phyloP scores from a whole-genome alignment of 1,140 invertebrate species.

The Hydropsyche tenuis region DNA sequence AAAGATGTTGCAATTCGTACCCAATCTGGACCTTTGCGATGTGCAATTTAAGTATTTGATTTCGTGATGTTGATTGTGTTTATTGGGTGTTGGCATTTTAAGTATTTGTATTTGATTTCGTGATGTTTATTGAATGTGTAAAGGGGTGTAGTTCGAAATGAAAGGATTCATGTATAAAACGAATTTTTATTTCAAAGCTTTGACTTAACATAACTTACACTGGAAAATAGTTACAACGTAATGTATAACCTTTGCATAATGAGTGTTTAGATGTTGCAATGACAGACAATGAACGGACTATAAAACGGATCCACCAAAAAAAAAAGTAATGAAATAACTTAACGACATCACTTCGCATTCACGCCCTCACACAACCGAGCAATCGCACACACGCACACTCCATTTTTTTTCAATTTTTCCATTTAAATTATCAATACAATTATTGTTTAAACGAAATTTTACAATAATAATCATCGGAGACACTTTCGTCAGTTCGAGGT shows the following conservation, averaged over 20 bases:
- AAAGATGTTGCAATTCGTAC: too few species aligned
- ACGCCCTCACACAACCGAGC: conserved; percentile 44
- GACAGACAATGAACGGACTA: conserved; percentile 35
- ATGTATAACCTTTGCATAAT: conserved; percentile 34
- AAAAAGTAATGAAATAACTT: conserved; percentile 3
- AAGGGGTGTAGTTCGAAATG: conserved; percentile 19
- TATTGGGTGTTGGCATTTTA: too few species aligned
- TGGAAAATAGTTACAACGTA: conserved; percentile 43
- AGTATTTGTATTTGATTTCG: too few species aligned
- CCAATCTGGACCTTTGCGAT: too few species aligned
- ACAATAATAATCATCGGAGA: conserved; percentile 14
- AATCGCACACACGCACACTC: conserved; percentile 36
- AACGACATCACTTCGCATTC: conserved; percentile 37
- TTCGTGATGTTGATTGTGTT: too few species aligned
- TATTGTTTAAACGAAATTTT: conserved; percentile 36
- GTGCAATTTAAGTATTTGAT: too few species aligned
- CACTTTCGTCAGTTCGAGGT: conserved; percentile 15
- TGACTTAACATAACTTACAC: conserved; percentile 49
- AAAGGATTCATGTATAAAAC: conserved; percentile 41
- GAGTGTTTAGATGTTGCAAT: conserved; percentile 40
- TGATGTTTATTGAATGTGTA: too few species aligned
- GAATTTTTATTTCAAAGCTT: conserved; percentile 49
- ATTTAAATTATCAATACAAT: too few species aligned
- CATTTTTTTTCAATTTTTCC: too few species aligned
- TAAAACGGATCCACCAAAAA: conserved; percentile 18